These are phyloP conservation scores for Panagrolaimus sp. DNA, from an alignment of 1,140 invertebrate genomes.

Conservation along the genomic window DNA sequence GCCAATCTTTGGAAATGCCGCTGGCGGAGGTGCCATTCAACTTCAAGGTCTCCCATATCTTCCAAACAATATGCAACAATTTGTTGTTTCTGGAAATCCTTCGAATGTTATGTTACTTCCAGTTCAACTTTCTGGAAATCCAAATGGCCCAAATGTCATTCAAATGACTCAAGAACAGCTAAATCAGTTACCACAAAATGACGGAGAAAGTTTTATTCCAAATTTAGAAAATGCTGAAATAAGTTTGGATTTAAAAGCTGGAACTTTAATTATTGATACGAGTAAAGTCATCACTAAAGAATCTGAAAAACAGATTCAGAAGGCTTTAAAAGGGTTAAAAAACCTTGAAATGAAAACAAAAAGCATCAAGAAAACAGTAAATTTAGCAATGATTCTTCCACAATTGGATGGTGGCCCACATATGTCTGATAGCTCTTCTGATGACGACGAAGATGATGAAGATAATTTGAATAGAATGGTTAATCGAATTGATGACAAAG, in stretches of 20 bases:
- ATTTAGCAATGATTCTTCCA: neutral
- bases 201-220: neutral
- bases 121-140: neutral
- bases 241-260: neutral
- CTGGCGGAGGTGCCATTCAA: constrained; percentile 7
- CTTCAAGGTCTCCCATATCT: constrained; percentile 28
- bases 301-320: no score
- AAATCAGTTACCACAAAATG: neutral
- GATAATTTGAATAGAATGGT: constrained; percentile 24
- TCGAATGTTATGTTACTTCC: neutral
- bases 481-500: constrained; percentile 24
- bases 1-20: neutral
- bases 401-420: constrained; percentile 50
- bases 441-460: constrained; percentile 37
- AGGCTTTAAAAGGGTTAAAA: neutral
- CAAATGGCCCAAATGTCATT: neutral
- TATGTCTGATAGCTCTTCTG: constrained; percentile 51
- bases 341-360: neutral
- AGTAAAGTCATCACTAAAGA: neutral
- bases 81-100: neutral
- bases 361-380: neutral
- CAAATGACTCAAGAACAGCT: constrained; percentile 3
- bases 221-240: constrained; percentile 12
- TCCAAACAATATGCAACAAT: neutral
- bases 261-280: neutral